Conservation (phyloP, 1,140 invertebrate species). For the Adelges cooleyi region DNA sequence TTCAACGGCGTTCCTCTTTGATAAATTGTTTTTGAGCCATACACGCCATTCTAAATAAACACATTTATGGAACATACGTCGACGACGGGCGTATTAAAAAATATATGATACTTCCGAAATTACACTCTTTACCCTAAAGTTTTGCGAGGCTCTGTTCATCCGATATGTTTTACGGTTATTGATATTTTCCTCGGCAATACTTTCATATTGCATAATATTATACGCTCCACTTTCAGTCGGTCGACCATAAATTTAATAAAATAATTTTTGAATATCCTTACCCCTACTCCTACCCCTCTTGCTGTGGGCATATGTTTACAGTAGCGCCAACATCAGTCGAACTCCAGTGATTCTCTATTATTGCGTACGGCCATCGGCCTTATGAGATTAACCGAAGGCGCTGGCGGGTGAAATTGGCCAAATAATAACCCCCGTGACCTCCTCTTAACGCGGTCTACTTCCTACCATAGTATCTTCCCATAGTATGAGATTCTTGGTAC, state of each 20-base stretch:
- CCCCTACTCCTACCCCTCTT: not conserved
- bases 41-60: too few relatives aligned
- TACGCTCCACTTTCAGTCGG: not conserved
- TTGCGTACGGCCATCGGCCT: not conserved
- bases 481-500: not conserved
- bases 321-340: not conserved
- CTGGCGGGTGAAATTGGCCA: not conserved
- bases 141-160: too few relatives aligned
- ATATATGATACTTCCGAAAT: too few relatives aligned
- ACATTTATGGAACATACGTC: too few relatives aligned
- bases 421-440: not conserved
- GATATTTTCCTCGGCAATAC: too few relatives aligned
- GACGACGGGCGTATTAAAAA: too few relatives aligned
- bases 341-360: slow-evolving; percentile 5
- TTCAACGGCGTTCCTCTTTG: too few relatives aligned
- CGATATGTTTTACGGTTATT: too few relatives aligned
- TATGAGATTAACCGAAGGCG: slow-evolving; percentile 21
- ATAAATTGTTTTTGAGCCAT: too few relatives aligned
- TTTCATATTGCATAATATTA: too few relatives aligned
- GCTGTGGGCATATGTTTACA: not conserved
- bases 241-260: slow-evolving; percentile 14
- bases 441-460: not conserved
- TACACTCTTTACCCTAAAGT: too few relatives aligned
- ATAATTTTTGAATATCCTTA: not conserved
- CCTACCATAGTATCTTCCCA: not conserved